Evolutionary conservation across 53 echinoderm and acorn worm species (phyloP).

Genomic region (Mesocentrotus franciscanus): DNA sequence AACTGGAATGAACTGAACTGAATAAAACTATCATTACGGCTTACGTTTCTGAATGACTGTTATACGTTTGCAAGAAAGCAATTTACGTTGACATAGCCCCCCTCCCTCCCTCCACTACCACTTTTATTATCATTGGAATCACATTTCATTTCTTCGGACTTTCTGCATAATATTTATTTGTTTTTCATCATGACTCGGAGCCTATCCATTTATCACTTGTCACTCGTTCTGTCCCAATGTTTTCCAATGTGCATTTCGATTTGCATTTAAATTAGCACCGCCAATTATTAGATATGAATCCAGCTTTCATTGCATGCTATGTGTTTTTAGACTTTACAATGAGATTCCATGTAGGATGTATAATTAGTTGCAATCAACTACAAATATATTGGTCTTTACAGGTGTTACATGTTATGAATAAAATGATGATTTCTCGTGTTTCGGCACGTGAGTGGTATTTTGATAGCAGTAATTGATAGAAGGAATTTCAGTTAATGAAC

Average conservation of each 20-base stretch:
- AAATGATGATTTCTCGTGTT: neutral
- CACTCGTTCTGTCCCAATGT: neutral
- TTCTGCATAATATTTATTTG: neutral
- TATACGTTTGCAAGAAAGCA: neutral
- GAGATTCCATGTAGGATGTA: neutral
- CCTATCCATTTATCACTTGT: neutral
- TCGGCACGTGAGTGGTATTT: neutral
- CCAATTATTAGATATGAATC: neutral
- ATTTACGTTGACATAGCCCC: neutral
- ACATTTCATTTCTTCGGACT: neutral
- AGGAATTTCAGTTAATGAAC: too few species aligned
- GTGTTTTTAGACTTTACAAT: neutral
- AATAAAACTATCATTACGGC: too few species aligned
- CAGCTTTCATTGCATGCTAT: neutral
- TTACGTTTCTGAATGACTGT: neutral
- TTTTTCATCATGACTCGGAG: neutral
- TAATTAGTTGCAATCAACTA: neutral
- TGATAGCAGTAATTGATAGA: too few species aligned
- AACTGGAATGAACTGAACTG: too few species aligned
- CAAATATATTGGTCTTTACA: neutral
- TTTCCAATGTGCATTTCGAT: neutral
- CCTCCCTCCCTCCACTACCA: neutral
- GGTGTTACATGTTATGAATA: neutral
- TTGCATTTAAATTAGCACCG: slow-evolving; percentile 20
- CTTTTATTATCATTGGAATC: neutral